phyloP scores from a whole-genome alignment of 2,888 invertebrate genomes.

The Pseudanteris insignis region DNA sequence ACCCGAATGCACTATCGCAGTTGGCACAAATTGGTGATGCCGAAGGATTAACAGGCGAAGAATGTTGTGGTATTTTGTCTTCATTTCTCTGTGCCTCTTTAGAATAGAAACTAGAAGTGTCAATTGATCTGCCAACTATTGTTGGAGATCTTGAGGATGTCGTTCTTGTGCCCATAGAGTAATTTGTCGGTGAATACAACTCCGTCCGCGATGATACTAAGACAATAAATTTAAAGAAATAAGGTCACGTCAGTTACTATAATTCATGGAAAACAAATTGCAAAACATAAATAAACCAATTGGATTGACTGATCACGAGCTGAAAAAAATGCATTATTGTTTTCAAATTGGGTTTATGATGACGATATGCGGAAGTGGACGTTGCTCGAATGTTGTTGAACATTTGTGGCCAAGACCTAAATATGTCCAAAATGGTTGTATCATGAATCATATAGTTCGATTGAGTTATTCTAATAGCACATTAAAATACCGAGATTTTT shows the following conservation, averaged over 20 bases:
- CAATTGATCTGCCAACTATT: slow-evolving; percentile 66
- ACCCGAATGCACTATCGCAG: slow-evolving; percentile 89
- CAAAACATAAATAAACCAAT: no score
- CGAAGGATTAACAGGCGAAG: slow-evolving; percentile 69
- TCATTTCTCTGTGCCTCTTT: slow-evolving; percentile 67
- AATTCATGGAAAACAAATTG: no score
- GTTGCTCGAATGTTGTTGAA: slow-evolving; percentile 48
- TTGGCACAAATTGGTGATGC: slow-evolving; percentile 77
- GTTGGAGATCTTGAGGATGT: slow-evolving; percentile 71
- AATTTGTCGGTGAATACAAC: slow-evolving; percentile 82
- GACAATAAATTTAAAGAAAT: slow-evolving; percentile 50
- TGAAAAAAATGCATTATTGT: not conserved
- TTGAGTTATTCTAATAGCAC: no score
- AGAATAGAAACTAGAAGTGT: slow-evolving; percentile 44
- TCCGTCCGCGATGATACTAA: slow-evolving; percentile 66
- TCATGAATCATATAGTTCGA: no score
- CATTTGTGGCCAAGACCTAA: no score
- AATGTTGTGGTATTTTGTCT: slow-evolving; percentile 67
- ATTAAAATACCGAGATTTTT: no score
- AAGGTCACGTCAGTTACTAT: no score
- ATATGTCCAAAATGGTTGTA: no score
- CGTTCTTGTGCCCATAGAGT: slow-evolving; percentile 75
- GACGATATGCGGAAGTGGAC: slow-evolving; percentile 40
- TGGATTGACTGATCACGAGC: no score
- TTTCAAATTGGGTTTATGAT: slow-evolving; percentile 32